These are phyloP conservation scores for Ceryle rudis DNA, from an alignment of 2,797 vertebrate genomes.

Conservation along the genomic window DNA sequence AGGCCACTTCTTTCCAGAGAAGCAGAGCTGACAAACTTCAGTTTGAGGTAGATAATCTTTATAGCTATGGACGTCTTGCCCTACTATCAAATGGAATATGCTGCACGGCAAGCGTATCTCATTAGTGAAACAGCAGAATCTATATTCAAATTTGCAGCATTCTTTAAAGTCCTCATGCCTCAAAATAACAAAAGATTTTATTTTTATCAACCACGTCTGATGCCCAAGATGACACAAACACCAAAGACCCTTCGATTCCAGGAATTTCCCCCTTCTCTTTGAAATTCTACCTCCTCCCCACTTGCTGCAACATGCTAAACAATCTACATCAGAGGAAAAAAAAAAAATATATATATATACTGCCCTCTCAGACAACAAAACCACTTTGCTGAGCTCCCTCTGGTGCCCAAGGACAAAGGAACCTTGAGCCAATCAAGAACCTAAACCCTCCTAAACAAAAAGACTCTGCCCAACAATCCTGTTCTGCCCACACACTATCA, in stretches of 20 bases:
- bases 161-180: neutral
- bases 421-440: neutral
- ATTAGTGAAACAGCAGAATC: neutral
- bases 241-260: neutral
- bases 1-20: neutral
- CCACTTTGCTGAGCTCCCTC: neutral
- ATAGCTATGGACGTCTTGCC: rapidly evolving
- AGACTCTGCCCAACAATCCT: neutral
- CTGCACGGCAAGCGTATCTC: neutral
- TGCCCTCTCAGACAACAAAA: neutral
- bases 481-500: neutral
- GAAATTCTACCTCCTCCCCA: neutral
- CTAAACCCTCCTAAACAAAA: neutral
- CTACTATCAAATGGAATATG: neutral
- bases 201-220: neutral
- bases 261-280: neutral
- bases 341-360: too few relatives aligned
- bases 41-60: neutral
- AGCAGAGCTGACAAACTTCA: neutral
- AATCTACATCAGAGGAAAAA: neutral
- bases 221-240: neutral
- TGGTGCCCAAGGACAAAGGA: neutral
- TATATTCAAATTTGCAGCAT: neutral
- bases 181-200: neutral
- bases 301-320: neutral